A percentile compares a stretch with the other conserved stretches of the same genome.
phyloP scores from a whole-genome alignment of 2,888 invertebrate species.

The Chrysotoxum bicinctum region DNA sequence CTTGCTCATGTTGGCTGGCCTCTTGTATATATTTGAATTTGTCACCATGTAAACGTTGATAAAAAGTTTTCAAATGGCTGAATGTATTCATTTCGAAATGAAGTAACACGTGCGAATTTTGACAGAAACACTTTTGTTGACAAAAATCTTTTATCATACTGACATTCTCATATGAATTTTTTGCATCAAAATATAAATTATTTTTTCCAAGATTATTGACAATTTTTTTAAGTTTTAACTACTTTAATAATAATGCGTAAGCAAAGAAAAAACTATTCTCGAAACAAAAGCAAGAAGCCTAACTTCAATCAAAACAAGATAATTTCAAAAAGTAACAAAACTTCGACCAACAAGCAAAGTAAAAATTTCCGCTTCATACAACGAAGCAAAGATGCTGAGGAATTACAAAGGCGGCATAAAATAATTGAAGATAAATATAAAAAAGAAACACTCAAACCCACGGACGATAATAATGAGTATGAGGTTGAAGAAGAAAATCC shows the following conservation, averaged over 20 bases:
- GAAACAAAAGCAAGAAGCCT: constrained; percentile 38
- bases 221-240: background rate
- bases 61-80: background rate
- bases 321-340: constrained; percentile 11
- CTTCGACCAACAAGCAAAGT: constrained; percentile 36
- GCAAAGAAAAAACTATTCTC: constrained; percentile 57
- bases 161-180: background rate
- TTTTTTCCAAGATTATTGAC: background rate
- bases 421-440: constrained; percentile 73
- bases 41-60: too few relatives aligned
- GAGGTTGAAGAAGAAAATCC: constrained; percentile 83
- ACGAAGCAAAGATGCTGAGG: constrained; percentile 78
- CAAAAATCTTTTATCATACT: background rate
- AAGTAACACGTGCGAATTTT: constrained; percentile 20
- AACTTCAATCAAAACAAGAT: constrained; percentile 30
- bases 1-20: too few relatives aligned
- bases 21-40: too few relatives aligned
- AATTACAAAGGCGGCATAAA: constrained; percentile 75
- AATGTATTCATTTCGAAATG: constrained; percentile 10
- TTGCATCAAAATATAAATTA: too few relatives aligned
- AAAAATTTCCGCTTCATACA: constrained; percentile 78
- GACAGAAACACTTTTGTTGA: constrained; percentile 31
- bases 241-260: constrained; percentile 31
- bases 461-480: constrained; percentile 76
- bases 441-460: constrained; percentile 29